A percentile compares a stretch with the other conserved stretches of the same genome.
These are phyloP conservation scores for Leptopilina myrica DNA, from an alignment of 2,888 invertebrate species.

Conservation along the genomic window DNA sequence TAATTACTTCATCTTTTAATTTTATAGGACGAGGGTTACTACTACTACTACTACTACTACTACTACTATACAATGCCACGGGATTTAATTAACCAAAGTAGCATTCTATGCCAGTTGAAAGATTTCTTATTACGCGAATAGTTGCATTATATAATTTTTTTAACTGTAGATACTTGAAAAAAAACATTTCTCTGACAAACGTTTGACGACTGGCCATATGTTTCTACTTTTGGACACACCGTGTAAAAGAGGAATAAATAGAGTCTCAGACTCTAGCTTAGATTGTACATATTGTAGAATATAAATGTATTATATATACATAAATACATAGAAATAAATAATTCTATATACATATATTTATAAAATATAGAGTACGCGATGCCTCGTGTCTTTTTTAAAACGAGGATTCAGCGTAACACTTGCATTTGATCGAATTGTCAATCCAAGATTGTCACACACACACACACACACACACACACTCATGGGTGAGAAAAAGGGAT, in stretches of 20 bases:
- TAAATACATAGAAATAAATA: conserved; percentile 28
- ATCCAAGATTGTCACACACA: background rate
- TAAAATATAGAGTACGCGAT: conserved; percentile 41
- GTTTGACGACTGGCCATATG: background rate
- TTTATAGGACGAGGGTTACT: conserved; percentile 16
- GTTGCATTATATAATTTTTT: background rate
- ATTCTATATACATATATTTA: conserved; percentile 33
- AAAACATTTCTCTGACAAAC: background rate
- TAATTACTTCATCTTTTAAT: background rate
- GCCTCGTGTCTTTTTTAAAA: conserved; percentile 24
- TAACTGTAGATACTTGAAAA: background rate
- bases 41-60: background rate
- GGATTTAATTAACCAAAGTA: conserved; percentile 15
- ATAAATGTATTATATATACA: conserved; percentile 41
- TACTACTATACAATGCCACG: conserved; percentile 1
- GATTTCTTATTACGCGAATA: background rate
- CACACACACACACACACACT: too few species aligned
- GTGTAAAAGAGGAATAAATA: conserved; percentile 3
- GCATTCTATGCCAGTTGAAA: background rate
- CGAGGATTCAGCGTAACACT: background rate
- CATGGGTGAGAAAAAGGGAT: background rate
- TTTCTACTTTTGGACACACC: background rate
- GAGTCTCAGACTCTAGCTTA: conserved; percentile 17
- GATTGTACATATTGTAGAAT: conserved; percentile 32
- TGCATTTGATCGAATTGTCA: conserved; percentile 8